phyloP scores from a whole-genome alignment of 2,113 vertebrate species.

The Hucho hucho region DNA sequence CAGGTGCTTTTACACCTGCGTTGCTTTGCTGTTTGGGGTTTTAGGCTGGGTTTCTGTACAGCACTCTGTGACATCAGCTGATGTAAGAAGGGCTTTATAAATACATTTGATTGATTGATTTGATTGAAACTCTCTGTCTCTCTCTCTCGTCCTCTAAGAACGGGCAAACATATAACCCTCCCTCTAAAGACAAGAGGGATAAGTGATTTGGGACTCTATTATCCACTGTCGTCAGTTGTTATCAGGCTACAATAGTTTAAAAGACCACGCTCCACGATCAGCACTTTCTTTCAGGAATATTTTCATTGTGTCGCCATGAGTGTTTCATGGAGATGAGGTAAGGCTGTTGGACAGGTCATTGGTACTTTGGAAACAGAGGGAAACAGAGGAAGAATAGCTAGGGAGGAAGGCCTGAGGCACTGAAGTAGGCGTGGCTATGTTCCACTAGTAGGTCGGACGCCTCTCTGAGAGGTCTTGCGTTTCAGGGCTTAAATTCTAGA shows the following conservation, averaged over 20 bases:
- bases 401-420: constrained; percentile 1
- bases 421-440: not conserved
- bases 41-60: too few relatives aligned
- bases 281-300: constrained; percentile 58
- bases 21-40: too few relatives aligned
- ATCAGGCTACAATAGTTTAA: constrained; percentile 87
- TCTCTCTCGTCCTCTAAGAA: constrained; percentile 73
- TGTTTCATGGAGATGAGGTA: constrained; percentile 77
- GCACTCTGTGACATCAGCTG: too few relatives aligned
- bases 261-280: constrained; percentile 76
- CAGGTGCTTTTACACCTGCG: too few relatives aligned
- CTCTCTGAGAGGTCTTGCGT: not conserved
- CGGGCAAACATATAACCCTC: constrained; percentile 43
- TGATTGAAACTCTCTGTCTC: too few relatives aligned
- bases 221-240: constrained; percentile 68
- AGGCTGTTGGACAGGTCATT: constrained; percentile 69
- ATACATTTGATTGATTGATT: too few relatives aligned
- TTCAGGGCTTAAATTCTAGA: too few relatives aligned
- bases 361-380: constrained; percentile 44
- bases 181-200: constrained; percentile 55
- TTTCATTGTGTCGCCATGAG: constrained; percentile 83
- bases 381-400: constrained; percentile 24
- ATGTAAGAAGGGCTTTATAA: too few relatives aligned
- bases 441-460: too few relatives aligned
- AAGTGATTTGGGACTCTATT: constrained; percentile 90